A percentile compares a stretch with the other conserved stretches of the same genome.
phyloP scores from a whole-genome alignment of 2,888 invertebrate species.

The Hyposoter dolosus region DNA sequence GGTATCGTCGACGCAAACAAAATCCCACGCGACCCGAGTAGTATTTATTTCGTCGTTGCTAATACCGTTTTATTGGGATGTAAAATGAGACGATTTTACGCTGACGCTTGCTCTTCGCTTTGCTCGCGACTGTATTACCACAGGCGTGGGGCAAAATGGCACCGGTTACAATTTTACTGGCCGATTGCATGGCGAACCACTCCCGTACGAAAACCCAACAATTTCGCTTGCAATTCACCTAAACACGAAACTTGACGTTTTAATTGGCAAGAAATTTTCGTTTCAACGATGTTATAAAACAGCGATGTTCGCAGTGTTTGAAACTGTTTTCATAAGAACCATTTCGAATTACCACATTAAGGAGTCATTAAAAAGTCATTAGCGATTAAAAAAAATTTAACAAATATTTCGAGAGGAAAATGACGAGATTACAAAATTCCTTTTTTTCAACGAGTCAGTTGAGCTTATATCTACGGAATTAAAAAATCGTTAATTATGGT shows the following conservation, averaged over 20 bases:
- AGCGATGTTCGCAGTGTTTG: background rate
- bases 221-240: conserved; percentile 24
- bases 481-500: background rate
- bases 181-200: background rate
- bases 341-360: background rate
- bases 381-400: background rate
- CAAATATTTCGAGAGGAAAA: background rate
- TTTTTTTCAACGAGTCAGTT: background rate
- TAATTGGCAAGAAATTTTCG: background rate
- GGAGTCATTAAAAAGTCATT: background rate
- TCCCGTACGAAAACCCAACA: conserved; percentile 12
- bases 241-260: background rate
- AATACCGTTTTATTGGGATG: conserved; percentile 81
- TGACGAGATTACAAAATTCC: background rate
- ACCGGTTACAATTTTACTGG: conserved; percentile 36
- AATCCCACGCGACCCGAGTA: conserved; percentile 67
- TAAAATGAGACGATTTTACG: conserved; percentile 79
- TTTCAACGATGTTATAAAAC: conserved; percentile 8
- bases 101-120: conserved; percentile 77
- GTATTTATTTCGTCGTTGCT: conserved; percentile 79
- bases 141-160: conserved; percentile 16
- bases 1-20: conserved; percentile 75
- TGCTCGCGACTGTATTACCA: conserved; percentile 52
- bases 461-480: background rate
- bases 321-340: background rate